phyloP scores from a whole-genome alignment of 2,888 invertebrate species.

The Himalopsyche kuldschensis region DNA sequence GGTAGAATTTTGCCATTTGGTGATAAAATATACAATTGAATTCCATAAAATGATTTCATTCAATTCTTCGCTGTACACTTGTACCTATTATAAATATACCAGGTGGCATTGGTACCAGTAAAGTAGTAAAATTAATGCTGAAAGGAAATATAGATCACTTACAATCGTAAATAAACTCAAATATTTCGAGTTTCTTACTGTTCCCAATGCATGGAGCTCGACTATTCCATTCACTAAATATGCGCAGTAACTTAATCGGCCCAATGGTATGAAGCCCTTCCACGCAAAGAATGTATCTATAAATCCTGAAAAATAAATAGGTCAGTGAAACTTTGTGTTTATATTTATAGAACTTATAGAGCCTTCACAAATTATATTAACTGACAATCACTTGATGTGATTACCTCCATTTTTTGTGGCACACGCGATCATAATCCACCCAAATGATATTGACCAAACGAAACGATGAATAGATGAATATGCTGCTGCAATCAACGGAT shows the following conservation, averaged over 20 bases:
- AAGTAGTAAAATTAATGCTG: no score
- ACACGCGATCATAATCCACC: slow-evolving; percentile 69
- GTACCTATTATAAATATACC: no score
- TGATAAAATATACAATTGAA: no score
- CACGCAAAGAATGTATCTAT: slow-evolving; percentile 61
- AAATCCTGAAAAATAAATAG: slow-evolving; percentile 50
- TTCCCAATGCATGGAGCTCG: slow-evolving; percentile 66
- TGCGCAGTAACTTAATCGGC: slow-evolving; percentile 71
- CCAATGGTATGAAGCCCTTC: slow-evolving; percentile 66
- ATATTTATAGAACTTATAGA: no score
- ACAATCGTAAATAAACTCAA: slow-evolving; percentile 67
- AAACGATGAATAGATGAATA: slow-evolving; percentile 68
- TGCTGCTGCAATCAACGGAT: slow-evolving; percentile 62
- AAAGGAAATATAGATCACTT: no score
- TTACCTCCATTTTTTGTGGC: slow-evolving; percentile 68
- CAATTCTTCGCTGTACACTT: no score
- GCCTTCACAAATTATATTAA: background rate
- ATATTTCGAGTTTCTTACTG: slow-evolving; percentile 61
- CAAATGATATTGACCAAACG: slow-evolving; percentile 69
- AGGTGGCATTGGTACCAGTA: no score
- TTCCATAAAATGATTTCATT: no score
- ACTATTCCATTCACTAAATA: slow-evolving; percentile 73
- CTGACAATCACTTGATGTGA: no score
- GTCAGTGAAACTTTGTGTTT: no score
- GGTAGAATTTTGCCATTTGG: no score